These are phyloP conservation scores for Cabera pusaria DNA, from an alignment of 2,888 invertebrate genomes.

Conservation along the genomic window DNA sequence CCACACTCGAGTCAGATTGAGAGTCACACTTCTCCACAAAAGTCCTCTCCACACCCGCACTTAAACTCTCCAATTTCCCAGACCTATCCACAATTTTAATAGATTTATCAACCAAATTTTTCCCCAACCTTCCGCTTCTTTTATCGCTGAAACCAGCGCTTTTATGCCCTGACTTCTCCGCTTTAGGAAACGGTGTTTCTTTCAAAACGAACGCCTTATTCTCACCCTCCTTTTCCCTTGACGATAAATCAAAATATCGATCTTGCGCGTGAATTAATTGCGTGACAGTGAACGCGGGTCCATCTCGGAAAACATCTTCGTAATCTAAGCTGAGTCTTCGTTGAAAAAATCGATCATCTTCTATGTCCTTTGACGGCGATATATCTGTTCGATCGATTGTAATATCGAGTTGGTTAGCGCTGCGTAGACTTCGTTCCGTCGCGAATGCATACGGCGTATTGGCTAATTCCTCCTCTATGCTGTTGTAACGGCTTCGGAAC, in stretches of 20 bases:
- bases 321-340: slow-evolving; percentile 46
- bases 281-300: slow-evolving; percentile 70
- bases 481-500: slow-evolving; percentile 77
- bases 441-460: slow-evolving; percentile 81
- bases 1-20: slow-evolving; percentile 33
- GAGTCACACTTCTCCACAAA: slow-evolving; percentile 32
- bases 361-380: slow-evolving; percentile 63
- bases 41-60: slow-evolving; percentile 7
- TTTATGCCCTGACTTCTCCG: slow-evolving; percentile 16
- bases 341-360: slow-evolving; percentile 67
- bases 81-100: too few species aligned
- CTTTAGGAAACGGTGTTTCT: slow-evolving; percentile 34
- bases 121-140: too few species aligned
- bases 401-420: slow-evolving; percentile 56
- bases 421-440: slow-evolving; percentile 55
- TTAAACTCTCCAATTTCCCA: not conserved
- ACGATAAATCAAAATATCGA: slow-evolving; percentile 70
- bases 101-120: too few species aligned
- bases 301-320: slow-evolving; percentile 50
- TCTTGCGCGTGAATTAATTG: slow-evolving; percentile 77
- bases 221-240: slow-evolving; percentile 32
- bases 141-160: too few species aligned
- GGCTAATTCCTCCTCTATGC: slow-evolving; percentile 75
- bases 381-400: slow-evolving; percentile 55
- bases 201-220: slow-evolving; percentile 14